Evolutionary conservation across 2,888 invertebrate genomes (phyloP), one percentile per base, ranked within the genome.

Genomic region (Pterobdella sp.): DNA sequence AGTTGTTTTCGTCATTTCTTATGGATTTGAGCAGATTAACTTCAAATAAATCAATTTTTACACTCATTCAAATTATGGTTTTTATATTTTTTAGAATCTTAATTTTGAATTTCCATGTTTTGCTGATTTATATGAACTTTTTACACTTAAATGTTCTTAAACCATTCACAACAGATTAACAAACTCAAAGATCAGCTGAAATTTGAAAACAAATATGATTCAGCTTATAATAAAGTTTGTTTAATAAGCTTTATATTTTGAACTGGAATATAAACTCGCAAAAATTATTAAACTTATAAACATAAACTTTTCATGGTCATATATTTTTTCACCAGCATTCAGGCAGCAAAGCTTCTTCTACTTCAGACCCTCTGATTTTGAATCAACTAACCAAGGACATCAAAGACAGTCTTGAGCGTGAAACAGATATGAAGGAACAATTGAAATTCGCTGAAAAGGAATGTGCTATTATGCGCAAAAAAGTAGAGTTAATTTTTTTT

Each of bases 361-460:
- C n/a, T 1, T 29, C 71, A 31, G 71, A 71, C 63, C 29, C 52
- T 14, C 22, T 63, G 34, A 71, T 71, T 22, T 18, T 80, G 14
- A 78, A 80, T 4, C 91, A 93, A 81, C 85, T 94, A 64, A 86
- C 93, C 75, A 86, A 93, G 67, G 94, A 94, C 82, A 86, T 95
- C 29, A 91, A 93, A 82, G 94, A 94, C 85, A 91, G 93, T 1
- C 85, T 93, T 75, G 95, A 96, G 84, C 87, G 95, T 34, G 95
- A 96, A 84, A 92, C 92, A 0, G 95, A 96, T 85, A 86, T 95
- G n/a, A 88, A 92, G 72, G 95, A 96, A 83, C 95, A 96, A 82
- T 85, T 95, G 18, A 88, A 90, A 77, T 94, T 93, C 83, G 90
- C 94, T 18, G 94, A 95, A 84, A 93, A 94, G 84, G 94, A 95